phyloP scores from a whole-genome alignment of 2,888 invertebrate species.

The Meandrusa payeni region DNA sequence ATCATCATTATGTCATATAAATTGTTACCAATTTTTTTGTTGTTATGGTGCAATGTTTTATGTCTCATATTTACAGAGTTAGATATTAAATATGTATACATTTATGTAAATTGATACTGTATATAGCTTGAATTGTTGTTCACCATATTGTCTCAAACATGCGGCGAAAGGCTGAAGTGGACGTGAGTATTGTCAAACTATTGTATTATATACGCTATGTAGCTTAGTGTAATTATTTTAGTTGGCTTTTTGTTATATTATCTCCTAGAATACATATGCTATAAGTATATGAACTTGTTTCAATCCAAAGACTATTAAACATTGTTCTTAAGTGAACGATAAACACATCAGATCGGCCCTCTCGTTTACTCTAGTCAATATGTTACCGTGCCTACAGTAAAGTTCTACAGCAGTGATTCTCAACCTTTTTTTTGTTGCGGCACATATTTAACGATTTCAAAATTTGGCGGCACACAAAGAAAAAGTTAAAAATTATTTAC shows the following conservation, averaged over 20 bases:
- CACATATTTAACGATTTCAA: too few species aligned
- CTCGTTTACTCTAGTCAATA: too few species aligned
- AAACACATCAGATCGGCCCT: too few species aligned
- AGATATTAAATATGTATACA: slow-evolving; percentile 11
- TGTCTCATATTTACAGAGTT: slow-evolving; percentile 4
- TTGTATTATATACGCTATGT: neutral
- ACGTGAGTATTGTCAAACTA: slow-evolving; percentile 80
- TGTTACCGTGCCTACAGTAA: too few species aligned
- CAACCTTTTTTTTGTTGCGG: too few species aligned
- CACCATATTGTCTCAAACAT: slow-evolving; percentile 66
- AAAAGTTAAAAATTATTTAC: too few species aligned
- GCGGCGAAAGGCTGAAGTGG: slow-evolving; percentile 86
- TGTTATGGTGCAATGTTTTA: neutral
- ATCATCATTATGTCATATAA: too few species aligned
- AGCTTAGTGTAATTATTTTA: neutral
- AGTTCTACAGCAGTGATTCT: too few species aligned
- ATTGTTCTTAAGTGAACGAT: too few species aligned
- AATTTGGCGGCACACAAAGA: too few species aligned
- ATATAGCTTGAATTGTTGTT: slow-evolving; percentile 66
- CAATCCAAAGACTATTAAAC: too few species aligned
- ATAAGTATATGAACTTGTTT: neutral
- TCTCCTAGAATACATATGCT: neutral
- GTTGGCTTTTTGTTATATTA: neutral
- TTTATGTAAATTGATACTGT: slow-evolving; percentile 37
- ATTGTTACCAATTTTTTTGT: neutral